Base-by-base conservation (phyloP, 2,888 invertebrate genomes). In the Busseola fusca region DNA sequence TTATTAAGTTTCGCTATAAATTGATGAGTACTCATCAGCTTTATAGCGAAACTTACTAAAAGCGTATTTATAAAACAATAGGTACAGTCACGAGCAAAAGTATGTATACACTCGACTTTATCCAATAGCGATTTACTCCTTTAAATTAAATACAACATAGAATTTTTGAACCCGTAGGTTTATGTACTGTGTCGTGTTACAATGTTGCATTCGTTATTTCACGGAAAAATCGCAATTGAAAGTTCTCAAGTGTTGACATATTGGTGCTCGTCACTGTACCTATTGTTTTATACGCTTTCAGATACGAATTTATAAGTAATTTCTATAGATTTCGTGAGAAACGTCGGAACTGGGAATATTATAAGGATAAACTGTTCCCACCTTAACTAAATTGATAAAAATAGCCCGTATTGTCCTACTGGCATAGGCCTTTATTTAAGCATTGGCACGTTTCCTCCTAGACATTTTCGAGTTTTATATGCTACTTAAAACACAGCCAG, bases 1-100 rank as follows among this genome's bases (percentile, higher is more conserved):
- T 78, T 72, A 69, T 64, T 69, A 62, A 27, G 21, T 71, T 70
- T 50, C 10, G 58, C 65, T 45, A 42, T 72, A 79, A 79, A 75
- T 57, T 25, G 30, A 34, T 40, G 30, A 42, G 16, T 54, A 52
- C 40, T 25, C 40, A 27, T 58, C 21, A n/a, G 10, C 10, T 50
- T 50, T 50, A 50, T 50, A 50, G n/a, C n/a, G 48, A n/a, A n/a
- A n/a, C 48, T 48, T 48, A 48, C 48, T 1, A 48, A 48, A 48
- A n/a, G 21, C 48, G 9, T 48, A 48, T n/a, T n/a, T n/a, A n/a
- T 48, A 48, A 48, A 48, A 3, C 21, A 21, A 21, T 21, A 21
- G 9, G 48, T 48, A 9, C 34, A 34, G 5, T 34, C 34, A 34
- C 5, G 5, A 34, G 5, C 5, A 34, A 34, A 34, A 34, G 34